Evolutionary conservation across 1,140 invertebrate species (phyloP), one percentile per base, ranked within the genome.

Genomic region (Drosophila prosaltans): DNA sequence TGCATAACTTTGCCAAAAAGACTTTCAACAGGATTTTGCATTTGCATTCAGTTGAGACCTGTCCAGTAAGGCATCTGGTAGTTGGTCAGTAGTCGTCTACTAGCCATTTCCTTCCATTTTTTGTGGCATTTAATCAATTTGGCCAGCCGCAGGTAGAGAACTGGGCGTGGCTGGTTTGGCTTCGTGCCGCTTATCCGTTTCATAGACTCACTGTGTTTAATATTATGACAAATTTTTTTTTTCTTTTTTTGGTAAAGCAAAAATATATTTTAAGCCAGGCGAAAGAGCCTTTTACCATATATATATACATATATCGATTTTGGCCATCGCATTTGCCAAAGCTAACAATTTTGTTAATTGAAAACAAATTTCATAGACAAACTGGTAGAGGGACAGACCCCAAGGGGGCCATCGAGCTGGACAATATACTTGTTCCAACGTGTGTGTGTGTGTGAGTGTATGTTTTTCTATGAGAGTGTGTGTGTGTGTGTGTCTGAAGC

Each of bases 331-430:
- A 51, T 51, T 48, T 71, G 21, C 61, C 24, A 62, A 78, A 62
- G 72, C 57, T 75, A 75, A 80, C 80, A 86, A 80, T 82, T 86
- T 75, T 88, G 80, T 86, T 86, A 86, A 86, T 86, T 86, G 84
- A 86, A 86, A 86, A 74, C 76, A 86, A 86, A 86, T 89, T 86
- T 89, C 26, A 55, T 70, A 67, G 43, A 65, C 74, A 45, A 26
- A 40, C 16, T 8, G 30, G 6, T 3, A 10, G 32, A 36, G 28
- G 45, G n/a, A 64, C 41, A 9, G 21, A 16, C 9, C 10, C 32
- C 43, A 21, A 55, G 21, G 28, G 45, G 45, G 45, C 21, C 21
- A 51, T 51, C 45, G 21, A 51, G 24, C 21, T 51, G 45, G 45
- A 51, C 45, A 26, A 51, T 51, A 78, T 48, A 11, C 45, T 36